Evolutionary conservation across 2,113 vertebrate species (phyloP), one percentile per base, ranked within the genome.

Genomic region (Tichodroma muraria): DNA sequence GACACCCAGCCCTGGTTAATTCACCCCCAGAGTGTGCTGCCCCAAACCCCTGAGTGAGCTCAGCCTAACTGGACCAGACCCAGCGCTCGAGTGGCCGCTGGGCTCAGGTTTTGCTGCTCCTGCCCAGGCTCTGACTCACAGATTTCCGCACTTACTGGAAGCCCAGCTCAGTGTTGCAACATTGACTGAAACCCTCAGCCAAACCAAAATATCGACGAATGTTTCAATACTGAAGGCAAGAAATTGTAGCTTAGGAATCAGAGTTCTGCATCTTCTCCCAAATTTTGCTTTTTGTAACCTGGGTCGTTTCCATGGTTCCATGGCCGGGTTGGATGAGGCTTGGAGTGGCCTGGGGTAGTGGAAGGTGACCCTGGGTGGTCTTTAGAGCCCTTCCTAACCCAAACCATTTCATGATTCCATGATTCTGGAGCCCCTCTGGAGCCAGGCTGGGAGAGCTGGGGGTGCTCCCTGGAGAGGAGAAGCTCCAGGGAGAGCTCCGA

Each of bases 141-240:
- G 61, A 85, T 94, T 95, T 93, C 95, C 11, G 1, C 33, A 4
- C 56, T 96, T 94, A 94, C 95, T 90, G 92, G 95, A 96, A 94
- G n/a, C 91, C n/a, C 22, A 56, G 80, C 69, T 89, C 17, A 5
- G 85, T 86, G 91, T 92, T 84, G 94, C 94, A 90, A 93, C 88
- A 78, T 30, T 28, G 60, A 73, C 89, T 64, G 37, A 83, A 93
- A 66, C 35, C 60, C 44, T 31, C 72, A 37, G 92, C 83, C 86
- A 92, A 96, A 93, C n/a, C 83, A 75, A 93, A 96, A 80, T 86
- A 92, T 88, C 92, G 88, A 80, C 69, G 15, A 83, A 47, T 23
- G 44, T 40, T 93, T 91, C 81, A 61, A 22, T 89, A 8, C 21
- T 54, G 14, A 60, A 80, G 28, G 76, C 54, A 20, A 33, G 45